Percentiles rank a stretch among this genome's conserved stretches.
Conservation (phyloP, 2,888 invertebrate species). For the Euphydryas editha region DNA sequence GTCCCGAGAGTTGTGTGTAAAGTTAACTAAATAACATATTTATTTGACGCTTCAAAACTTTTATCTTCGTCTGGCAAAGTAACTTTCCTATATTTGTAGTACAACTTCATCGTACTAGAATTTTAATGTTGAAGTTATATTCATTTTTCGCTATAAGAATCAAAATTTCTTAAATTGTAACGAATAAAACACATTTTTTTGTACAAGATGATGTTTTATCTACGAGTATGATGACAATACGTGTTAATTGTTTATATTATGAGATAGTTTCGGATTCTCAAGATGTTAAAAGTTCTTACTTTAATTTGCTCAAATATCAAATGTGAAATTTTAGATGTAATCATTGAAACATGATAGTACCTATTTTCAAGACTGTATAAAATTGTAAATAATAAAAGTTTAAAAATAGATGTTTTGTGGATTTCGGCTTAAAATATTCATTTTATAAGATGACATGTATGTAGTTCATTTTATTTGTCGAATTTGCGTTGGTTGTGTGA, state of each 20-base stretch:
- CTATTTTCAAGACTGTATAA: constrained; percentile 42
- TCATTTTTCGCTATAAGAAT: background rate
- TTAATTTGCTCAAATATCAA: constrained; percentile 34
- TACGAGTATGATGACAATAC: constrained; percentile 27
- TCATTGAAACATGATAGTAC: constrained; percentile 22
- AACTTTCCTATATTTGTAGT: constrained; percentile 1
- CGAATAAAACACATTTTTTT: background rate
- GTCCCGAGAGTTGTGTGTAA: constrained; percentile 94
- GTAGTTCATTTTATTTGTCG: constrained; percentile 58
- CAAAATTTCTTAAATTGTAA: background rate
- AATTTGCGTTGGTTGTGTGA: constrained; percentile 70
- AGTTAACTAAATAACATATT: constrained; percentile 40
- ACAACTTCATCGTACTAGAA: background rate
- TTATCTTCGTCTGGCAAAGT: background rate
- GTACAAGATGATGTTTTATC: background rate
- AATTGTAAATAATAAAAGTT: constrained; percentile 33
- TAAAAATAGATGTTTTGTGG: constrained; percentile 23
- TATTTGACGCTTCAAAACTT: constrained; percentile 24
- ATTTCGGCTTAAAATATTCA: constrained; percentile 11
- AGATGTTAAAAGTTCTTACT: constrained; percentile 15
- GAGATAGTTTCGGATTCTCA: constrained; percentile 6
- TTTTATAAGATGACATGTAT: constrained; percentile 51
- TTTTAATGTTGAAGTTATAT: background rate
- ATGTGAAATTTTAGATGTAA: constrained; percentile 21
- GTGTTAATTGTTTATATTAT: constrained; percentile 3